phyloP scores from a whole-genome alignment of 1,140 invertebrate genomes.

The Latrodectus geometricus region DNA sequence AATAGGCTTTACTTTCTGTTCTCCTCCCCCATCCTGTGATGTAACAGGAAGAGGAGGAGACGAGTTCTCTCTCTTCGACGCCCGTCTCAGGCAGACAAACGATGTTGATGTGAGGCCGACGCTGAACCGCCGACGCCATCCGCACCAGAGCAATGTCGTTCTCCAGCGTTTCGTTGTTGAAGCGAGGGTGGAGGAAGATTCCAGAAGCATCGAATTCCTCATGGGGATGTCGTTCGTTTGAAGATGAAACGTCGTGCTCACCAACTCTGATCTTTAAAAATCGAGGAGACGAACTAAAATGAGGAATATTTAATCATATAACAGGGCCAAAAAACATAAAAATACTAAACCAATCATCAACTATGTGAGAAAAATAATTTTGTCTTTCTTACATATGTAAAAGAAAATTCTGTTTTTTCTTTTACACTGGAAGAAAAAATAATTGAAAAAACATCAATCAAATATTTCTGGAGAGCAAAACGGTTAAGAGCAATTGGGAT shows the following conservation, averaged over 20 bases:
- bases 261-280: slow-evolving; percentile 74
- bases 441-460: too few relatives aligned
- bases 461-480: too few relatives aligned
- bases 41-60: slow-evolving; percentile 69
- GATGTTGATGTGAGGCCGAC: slow-evolving; percentile 69
- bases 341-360: too few relatives aligned
- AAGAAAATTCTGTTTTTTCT: too few relatives aligned
- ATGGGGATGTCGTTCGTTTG: slow-evolving; percentile 66
- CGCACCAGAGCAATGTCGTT: slow-evolving; percentile 71
- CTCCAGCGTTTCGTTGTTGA: slow-evolving; percentile 69
- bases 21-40: slow-evolving; percentile 75
- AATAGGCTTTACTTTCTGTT: slow-evolving; percentile 68
- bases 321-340: too few relatives aligned
- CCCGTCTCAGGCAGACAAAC: slow-evolving; percentile 69
- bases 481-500: too few relatives aligned
- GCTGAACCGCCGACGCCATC: slow-evolving; percentile 66
- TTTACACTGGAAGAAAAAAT: too few relatives aligned
- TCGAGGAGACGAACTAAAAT: slow-evolving; percentile 49
- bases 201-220: slow-evolving; percentile 65
- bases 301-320: not conserved
- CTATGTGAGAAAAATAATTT: too few relatives aligned
- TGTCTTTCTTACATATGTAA: too few relatives aligned
- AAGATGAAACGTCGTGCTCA: slow-evolving; percentile 71
- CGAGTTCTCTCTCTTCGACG: slow-evolving; percentile 11
- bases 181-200: slow-evolving; percentile 67